Evolutionary conservation across 2,888 invertebrate species (phyloP).

Genomic region (Luffia ferchaultella): DNA sequence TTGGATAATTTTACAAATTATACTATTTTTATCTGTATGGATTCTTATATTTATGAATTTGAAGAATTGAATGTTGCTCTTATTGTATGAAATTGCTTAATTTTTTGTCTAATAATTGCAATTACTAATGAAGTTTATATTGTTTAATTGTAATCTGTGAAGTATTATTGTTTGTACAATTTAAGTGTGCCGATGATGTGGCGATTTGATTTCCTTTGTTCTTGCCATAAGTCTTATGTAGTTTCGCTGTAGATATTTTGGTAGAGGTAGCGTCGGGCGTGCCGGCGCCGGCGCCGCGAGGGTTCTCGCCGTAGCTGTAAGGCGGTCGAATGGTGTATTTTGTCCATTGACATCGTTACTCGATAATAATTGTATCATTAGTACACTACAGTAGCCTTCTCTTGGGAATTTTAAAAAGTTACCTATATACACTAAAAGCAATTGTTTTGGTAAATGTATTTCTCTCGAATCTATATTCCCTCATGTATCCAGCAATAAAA

Average conservation of each 20-base stretch:
- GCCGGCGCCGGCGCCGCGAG: slow-evolving; percentile 46
- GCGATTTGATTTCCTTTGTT: slow-evolving; percentile 41
- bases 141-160: neutral
- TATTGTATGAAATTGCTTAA: neutral
- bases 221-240: slow-evolving; percentile 62
- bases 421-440: slow-evolving; percentile 35
- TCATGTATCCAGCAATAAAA: slow-evolving; percentile 66
- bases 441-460: slow-evolving; percentile 58
- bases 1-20: slow-evolving; percentile 67
- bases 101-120: slow-evolving; percentile 1
- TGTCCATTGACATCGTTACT: slow-evolving; percentile 59
- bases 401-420: slow-evolving; percentile 63
- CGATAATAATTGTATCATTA: slow-evolving; percentile 67
- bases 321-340: slow-evolving; percentile 58
- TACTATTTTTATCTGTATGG: slow-evolving; percentile 61
- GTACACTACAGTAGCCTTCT: slow-evolving; percentile 65
- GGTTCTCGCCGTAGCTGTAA: slow-evolving; percentile 59
- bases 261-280: slow-evolving; percentile 41
- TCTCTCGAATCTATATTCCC: slow-evolving; percentile 65
- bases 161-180: slow-evolving; percentile 14
- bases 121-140: slow-evolving; percentile 4
- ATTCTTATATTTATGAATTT: slow-evolving; percentile 46
- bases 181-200: slow-evolving; percentile 13
- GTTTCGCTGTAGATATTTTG: slow-evolving; percentile 53
- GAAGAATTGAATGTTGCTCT: slow-evolving; percentile 1